A percentile compares a stretch with the other conserved stretches of the same genome.
These are phyloP conservation scores for Petrocephalus sullivani DNA, from an alignment of 2,797 vertebrate species.

Conservation along the genomic window DNA sequence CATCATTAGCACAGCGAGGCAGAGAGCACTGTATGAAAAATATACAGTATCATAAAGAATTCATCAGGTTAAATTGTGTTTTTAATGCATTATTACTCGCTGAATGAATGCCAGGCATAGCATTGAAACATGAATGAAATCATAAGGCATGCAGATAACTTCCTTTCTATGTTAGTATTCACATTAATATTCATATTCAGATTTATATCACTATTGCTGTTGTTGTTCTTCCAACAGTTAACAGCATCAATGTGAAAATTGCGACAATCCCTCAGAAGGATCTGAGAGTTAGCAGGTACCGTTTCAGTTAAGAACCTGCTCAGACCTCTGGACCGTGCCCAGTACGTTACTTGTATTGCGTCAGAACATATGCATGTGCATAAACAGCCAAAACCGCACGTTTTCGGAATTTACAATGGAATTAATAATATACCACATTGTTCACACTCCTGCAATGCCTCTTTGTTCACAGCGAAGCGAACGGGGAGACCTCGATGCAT, in stretches of 20 bases:
- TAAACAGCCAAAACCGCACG: background rate
- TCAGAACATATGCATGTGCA: background rate
- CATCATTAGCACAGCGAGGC: slow-evolving; percentile 13
- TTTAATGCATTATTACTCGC: background rate
- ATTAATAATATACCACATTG: background rate
- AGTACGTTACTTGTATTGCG: background rate
- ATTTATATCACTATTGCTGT: background rate
- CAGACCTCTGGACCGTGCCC: background rate
- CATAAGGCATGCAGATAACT: background rate
- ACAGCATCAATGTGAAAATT: background rate
- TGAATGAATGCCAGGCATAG: background rate
- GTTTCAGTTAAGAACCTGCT: background rate
- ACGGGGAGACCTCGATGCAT: background rate
- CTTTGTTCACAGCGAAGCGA: background rate
- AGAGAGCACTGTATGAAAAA: slow-evolving; percentile 1
- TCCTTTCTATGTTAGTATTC: background rate
- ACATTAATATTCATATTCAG: background rate
- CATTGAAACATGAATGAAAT: background rate
- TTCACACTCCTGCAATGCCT: background rate
- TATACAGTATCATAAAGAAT: slow-evolving; percentile 18
- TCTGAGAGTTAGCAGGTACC: background rate
- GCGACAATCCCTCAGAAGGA: background rate
- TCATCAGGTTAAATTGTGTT: background rate
- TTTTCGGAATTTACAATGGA: background rate
- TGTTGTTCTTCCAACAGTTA: background rate